These are phyloP conservation scores for Polyploca ridens DNA, from an alignment of 2,888 invertebrate genomes.

Conservation along the genomic window DNA sequence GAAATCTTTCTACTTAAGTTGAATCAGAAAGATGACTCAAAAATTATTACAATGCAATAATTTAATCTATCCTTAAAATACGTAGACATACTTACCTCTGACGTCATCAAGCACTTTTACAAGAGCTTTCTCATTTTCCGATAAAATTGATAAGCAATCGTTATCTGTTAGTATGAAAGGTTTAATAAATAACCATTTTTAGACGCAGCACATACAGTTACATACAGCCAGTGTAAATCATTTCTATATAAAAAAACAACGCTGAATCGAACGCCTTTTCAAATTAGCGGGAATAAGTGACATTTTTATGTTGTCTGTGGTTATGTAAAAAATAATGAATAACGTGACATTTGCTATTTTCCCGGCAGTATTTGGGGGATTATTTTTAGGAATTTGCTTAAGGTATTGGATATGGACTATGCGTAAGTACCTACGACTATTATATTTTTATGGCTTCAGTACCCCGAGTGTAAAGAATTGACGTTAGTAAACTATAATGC, in stretches of 20 bases:
- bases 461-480: not conserved
- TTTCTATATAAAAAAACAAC: not conserved
- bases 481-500: no score
- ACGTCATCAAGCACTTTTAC: conserved; percentile 31
- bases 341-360: not conserved
- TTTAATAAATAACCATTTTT: conserved; percentile 24
- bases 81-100: not conserved
- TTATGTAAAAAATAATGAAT: not conserved
- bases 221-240: not conserved
- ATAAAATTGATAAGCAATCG: conserved; percentile 31
- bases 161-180: conserved; percentile 26
- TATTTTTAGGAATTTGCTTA: not conserved
- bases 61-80: not conserved
- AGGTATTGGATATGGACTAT: not conserved
- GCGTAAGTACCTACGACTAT: not conserved
- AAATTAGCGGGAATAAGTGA: not conserved
- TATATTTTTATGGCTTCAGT: not conserved
- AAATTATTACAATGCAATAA: not conserved
- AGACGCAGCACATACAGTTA: conserved; percentile 17
- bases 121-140: conserved; percentile 27
- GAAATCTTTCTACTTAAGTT: not conserved
- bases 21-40: not conserved
- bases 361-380: not conserved
- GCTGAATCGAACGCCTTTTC: not conserved
- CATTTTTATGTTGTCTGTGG: not conserved